phyloP scores from a whole-genome alignment of 2,113 vertebrate species.

The Anarhynchus alexandrinus region DNA sequence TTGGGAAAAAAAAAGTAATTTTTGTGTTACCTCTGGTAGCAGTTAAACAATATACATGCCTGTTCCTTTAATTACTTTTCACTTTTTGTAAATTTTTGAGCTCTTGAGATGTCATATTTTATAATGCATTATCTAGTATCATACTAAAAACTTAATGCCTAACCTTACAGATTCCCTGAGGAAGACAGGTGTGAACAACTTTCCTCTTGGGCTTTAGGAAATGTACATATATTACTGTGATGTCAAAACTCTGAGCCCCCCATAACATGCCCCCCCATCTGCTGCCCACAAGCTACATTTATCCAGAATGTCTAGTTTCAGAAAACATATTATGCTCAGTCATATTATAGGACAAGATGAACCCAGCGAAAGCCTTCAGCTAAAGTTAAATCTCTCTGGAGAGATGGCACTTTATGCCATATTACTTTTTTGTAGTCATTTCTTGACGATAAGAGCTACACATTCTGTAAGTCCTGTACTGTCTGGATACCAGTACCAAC shows the following conservation, averaged over 20 bases:
- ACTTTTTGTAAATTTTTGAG: neutral
- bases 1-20: neutral
- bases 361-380: neutral
- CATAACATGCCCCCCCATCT: too few species aligned
- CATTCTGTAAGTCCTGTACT: neutral
- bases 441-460: neutral
- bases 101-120: neutral
- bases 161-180: neutral
- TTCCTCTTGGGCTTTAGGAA: neutral
- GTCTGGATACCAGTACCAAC: neutral
- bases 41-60: neutral
- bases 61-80: neutral
- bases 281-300: neutral
- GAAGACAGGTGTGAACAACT: neutral
- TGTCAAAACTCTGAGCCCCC: neutral
- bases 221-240: neutral
- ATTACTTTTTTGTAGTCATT: neutral
- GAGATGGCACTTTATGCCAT: neutral
- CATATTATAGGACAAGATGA: neutral
- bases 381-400: neutral
- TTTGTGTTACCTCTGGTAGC: neutral
- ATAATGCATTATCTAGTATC: neutral
- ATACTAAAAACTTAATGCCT: neutral
- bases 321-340: neutral
- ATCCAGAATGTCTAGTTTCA: neutral